Conservation (phyloP, 2,113 vertebrate genomes). For the Lamprologus callipterus region DNA sequence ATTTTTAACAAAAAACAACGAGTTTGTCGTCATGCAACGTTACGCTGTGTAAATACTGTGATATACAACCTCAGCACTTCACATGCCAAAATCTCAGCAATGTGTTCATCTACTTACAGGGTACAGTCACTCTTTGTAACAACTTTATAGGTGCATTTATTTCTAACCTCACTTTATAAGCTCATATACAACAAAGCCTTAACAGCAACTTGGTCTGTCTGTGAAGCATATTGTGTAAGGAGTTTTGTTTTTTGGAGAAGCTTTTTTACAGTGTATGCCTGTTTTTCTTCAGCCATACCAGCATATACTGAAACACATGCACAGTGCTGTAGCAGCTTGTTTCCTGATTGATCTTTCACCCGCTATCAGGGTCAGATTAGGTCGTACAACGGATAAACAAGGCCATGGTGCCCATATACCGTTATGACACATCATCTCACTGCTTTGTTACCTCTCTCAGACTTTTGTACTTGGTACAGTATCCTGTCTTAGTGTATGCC, state of each 20-base stretch:
- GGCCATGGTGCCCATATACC: conserved; percentile 7
- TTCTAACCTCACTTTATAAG: conserved; percentile 22
- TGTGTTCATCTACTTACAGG: not conserved
- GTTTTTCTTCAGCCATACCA: conserved; percentile 24
- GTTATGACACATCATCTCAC: not conserved
- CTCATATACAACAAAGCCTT: conserved; percentile 41
- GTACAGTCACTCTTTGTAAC: not conserved
- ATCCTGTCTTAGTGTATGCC: not conserved
- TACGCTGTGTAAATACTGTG: conserved; percentile 6
- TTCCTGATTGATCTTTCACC: not conserved
- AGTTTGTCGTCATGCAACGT: not conserved
- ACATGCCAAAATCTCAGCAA: conserved; percentile 41
- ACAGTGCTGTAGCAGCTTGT: not conserved
- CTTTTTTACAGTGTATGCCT: not conserved
- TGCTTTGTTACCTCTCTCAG: conserved; percentile 6
- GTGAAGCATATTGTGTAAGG: not conserved
- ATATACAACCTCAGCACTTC: conserved; percentile 23
- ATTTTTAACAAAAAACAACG: not conserved
- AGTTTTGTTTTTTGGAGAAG: not conserved
- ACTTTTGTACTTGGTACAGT: not conserved
- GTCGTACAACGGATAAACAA: not conserved
- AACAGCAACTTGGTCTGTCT: conserved; percentile 15
- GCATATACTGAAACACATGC: not conserved
- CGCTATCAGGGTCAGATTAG: not conserved
- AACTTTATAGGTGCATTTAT: conserved; percentile 1